Conservation (phyloP, 2,797 vertebrate genomes). For the Falco columbarius region DNA sequence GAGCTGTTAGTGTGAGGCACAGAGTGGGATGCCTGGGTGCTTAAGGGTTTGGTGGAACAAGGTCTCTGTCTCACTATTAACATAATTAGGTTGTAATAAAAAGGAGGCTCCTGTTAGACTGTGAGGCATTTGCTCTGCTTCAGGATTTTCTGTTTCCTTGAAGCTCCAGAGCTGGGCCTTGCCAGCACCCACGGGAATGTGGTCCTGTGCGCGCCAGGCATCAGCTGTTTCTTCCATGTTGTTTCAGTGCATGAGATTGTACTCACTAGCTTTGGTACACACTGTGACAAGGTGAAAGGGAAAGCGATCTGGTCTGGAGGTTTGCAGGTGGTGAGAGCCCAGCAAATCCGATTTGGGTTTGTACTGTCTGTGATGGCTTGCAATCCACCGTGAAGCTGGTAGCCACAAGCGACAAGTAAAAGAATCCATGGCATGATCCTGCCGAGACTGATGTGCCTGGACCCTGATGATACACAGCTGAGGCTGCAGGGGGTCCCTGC, state of each 20-base stretch:
- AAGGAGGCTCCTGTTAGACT: not conserved
- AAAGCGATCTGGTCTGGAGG: not conserved
- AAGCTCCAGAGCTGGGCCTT: not conserved
- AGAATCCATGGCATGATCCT: not conserved
- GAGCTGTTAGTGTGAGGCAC: not conserved
- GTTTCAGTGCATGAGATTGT: not conserved
- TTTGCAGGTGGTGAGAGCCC: not conserved
- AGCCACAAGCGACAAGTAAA: not conserved
- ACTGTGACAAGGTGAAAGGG: not conserved
- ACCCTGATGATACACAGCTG: fast-evolving
- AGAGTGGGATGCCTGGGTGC: not conserved
- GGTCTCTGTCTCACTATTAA: not conserved
- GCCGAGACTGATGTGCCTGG: fast-evolving
- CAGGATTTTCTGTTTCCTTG: not conserved
- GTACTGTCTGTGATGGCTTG: not conserved
- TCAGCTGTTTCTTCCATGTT: not conserved
- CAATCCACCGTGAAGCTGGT: not conserved
- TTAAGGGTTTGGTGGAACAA: not conserved
- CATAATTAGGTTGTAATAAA: not conserved
- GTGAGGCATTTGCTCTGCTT: not conserved
- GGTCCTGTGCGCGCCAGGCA: not conserved
- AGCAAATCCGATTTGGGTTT: not conserved
- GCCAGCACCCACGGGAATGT: fast-evolving
- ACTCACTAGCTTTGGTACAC: not conserved
- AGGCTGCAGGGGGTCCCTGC: not conserved